Evolutionary conservation across 2,888 invertebrate genomes (phyloP), one percentile per base, ranked within the genome.

Genomic region (Trichogramma evanescens): DNA sequence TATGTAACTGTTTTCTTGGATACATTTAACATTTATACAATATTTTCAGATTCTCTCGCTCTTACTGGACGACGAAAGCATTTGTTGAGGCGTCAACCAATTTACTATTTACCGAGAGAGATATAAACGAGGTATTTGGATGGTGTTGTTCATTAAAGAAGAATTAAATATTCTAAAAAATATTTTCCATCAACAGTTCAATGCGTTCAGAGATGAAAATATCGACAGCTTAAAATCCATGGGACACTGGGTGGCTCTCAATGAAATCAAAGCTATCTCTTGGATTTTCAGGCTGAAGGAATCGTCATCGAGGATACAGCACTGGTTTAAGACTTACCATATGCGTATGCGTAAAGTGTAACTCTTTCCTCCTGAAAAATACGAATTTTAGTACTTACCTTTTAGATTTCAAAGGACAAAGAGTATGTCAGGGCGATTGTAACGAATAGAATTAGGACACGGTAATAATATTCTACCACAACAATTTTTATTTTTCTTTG

Each of bases 401-500:
- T 13, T 3, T 48, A 10, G 5, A 45, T 54, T 13, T 40, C 39
- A 39, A 51, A 51, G 26, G 51, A 8, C 41, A 5, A 5, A 38
- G 5, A 50, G 7, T 50, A 9, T 41, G 52, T 41, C 51, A 41
- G 9, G 9, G 26, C 9, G 38, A 42, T 52, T 51, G 45, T 38
- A 40, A 39, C 7, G 6, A 46, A 3, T 5, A 6, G 40, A n/a
- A 10, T 48, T 26, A 53, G 13, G 40, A 45, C 6, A 26, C 10
- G 7, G 8, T n/a, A 38, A 50, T 4, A 50, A 53, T 62, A 62
- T 67, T 73, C 75, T 75, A 75, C 75, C 73, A 75, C 74, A 74
- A 75, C 75, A 73, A 75, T 69, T 73, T 74, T 75, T 75, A 74
- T 75, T 65, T 50, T 45, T 74, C 67, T 72, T 70, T 68, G 64